Evolutionary conservation across 92 coral and sea anemone species (phyloP).

Genomic region (Isaurus tuberculatus): DNA sequence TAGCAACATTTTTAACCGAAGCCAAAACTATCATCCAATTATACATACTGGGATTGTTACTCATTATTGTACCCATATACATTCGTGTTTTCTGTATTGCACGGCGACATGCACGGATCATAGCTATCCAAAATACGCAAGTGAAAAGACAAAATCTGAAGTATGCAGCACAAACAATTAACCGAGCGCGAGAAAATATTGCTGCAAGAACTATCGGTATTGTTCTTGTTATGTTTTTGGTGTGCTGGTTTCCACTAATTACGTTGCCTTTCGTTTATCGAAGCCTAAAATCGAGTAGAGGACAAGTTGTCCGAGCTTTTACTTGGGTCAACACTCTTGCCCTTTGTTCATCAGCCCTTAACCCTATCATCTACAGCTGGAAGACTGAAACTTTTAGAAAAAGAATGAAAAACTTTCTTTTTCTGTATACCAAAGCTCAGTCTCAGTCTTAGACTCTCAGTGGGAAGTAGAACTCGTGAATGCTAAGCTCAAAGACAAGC

Average conservation of each 20-base stretch:
- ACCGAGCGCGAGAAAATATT: slow-evolving; percentile 66
- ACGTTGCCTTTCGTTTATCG: slow-evolving; percentile 73
- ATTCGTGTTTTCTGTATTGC: slow-evolving; percentile 85
- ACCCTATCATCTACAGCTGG: slow-evolving; percentile 86
- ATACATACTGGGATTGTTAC: slow-evolving; percentile 67
- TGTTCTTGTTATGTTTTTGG: slow-evolving; percentile 71
- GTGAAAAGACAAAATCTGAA: slow-evolving; percentile 58
- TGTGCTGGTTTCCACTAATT: slow-evolving; percentile 94
- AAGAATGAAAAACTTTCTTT: slow-evolving; percentile 49
- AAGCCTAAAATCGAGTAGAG: slow-evolving; percentile 41
- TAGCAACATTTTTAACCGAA: slow-evolving; percentile 55
- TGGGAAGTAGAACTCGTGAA: not conserved
- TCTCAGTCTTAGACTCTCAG: not conserved
- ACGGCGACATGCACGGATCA: slow-evolving; percentile 82
- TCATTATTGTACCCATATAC: slow-evolving; percentile 75
- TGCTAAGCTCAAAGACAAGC: not conserved
- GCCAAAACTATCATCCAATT: slow-evolving; percentile 57
- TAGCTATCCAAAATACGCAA: slow-evolving; percentile 67
- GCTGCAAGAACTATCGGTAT: slow-evolving; percentile 91
- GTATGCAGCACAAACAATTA: slow-evolving; percentile 44
- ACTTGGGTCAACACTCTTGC: slow-evolving; percentile 91
- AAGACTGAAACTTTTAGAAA: slow-evolving; percentile 72
- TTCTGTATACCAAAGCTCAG: not conserved
- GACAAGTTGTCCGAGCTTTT: slow-evolving; percentile 54
- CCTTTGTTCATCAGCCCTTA: slow-evolving; percentile 84